Base-by-base conservation (phyloP, 1,140 invertebrate genomes). In the Euura lappo region DNA sequence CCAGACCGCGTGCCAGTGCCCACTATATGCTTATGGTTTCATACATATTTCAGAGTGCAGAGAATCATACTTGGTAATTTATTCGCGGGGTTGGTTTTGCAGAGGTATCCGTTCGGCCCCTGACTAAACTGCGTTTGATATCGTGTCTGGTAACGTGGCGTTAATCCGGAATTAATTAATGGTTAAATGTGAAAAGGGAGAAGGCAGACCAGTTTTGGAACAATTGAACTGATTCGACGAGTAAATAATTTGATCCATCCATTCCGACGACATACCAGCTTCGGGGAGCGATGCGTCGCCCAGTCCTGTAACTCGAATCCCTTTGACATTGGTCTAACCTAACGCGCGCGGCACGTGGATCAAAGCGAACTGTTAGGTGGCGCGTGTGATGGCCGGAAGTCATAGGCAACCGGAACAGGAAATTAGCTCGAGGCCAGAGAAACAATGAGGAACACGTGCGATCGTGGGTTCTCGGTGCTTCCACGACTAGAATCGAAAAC, bases 31-130 rank as follows among this genome's bases (percentile, higher is more conserved):
- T 81, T 81, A 81, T 83, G 80, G 75, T 83, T 85, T 83, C 83
- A 83, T 85, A 83, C 81, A 85, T 85, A 85, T 85, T 84, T 84
- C 82, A 85, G 78, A 74, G 65, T 28, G 28, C 28, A 28, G 28
- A 71, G 72, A 80, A 83, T 84, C 82, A 83, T 81, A 83, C 81
- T 85, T 85, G 81, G 79, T 85, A 82, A 84, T 85, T 78, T 73
- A 75, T 72, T 79, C 73, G 72, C 75, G 72, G 51, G 72, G 73
- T 7, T 60, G 51, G 51, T 60, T 60, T 60, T 60, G 5, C 51
- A 3, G 13, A 60, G 51, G 51, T 6, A 60, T 60, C 28, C 28
- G 28, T 28, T 28, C 28, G 28, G 28, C 8, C 51, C 51, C 13
- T 60, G 51, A 60, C 51, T 60, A 60, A 60, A 60, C 51, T 60